A percentile compares a stretch with the other conserved stretches of the same genome.
Conservation (phyloP, 2,113 vertebrate genomes). For the Nerophis lumbriciformis region DNA sequence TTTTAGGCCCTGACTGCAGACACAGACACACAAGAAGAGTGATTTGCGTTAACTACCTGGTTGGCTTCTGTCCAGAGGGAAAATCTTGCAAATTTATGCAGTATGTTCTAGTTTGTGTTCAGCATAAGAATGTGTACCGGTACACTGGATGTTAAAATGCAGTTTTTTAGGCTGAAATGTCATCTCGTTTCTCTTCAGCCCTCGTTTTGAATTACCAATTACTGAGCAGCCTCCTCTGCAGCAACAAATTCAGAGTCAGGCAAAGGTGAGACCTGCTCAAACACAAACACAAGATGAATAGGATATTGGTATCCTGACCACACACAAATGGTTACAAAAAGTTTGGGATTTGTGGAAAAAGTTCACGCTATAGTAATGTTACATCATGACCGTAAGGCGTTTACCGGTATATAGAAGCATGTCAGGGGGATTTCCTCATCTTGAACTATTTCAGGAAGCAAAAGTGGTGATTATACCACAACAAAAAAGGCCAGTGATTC, state of each 20-base stretch:
- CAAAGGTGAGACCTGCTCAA: constrained; percentile 76
- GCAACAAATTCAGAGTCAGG: constrained; percentile 81
- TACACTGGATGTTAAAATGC: neutral
- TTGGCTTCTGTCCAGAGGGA: constrained; percentile 97
- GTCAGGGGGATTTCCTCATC: too few relatives aligned
- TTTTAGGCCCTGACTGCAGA: constrained; percentile 90
- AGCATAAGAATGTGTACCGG: neutral
- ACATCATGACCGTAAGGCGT: too few relatives aligned
- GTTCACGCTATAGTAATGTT: too few relatives aligned
- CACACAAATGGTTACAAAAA: too few relatives aligned
- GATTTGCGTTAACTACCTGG: constrained; percentile 97
- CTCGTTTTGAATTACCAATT: constrained; percentile 95
- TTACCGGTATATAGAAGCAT: too few relatives aligned
- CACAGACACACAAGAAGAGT: constrained; percentile 95
- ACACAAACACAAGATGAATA: neutral
- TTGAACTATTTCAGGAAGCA: too few relatives aligned
- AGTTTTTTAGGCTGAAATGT: neutral
- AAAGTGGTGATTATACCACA: too few relatives aligned
- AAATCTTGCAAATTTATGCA: constrained; percentile 99
- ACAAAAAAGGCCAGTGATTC: too few relatives aligned
- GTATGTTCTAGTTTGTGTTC: constrained; percentile 72
- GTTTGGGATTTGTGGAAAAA: too few relatives aligned
- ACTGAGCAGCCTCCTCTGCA: constrained; percentile 92
- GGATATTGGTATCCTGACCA: neutral
- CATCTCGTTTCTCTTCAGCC: constrained; percentile 62